Evolutionary conservation across 2,888 invertebrate genomes (phyloP).

Genomic region (Andrena trimmerana): DNA sequence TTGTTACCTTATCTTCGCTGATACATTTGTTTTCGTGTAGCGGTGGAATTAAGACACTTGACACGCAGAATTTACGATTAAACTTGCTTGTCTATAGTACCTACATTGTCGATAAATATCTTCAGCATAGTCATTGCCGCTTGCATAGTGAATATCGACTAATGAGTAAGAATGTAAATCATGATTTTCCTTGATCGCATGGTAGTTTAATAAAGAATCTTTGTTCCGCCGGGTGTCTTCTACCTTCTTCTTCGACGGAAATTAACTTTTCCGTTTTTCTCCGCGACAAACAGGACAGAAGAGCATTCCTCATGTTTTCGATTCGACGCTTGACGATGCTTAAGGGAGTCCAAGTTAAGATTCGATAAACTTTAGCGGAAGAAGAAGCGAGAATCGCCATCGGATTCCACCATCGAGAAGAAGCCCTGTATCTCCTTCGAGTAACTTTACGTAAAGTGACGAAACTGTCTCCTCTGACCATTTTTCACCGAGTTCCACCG

Average conservation of each 20-base stretch:
- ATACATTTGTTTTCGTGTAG: constrained; percentile 18
- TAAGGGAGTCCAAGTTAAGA: constrained; percentile 49
- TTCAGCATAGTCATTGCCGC: constrained; percentile 4
- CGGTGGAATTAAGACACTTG: constrained; percentile 17
- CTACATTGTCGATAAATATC: constrained; percentile 12
- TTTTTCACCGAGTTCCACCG: constrained; percentile 9
- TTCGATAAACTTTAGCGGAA: constrained; percentile 46
- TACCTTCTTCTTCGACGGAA: neutral
- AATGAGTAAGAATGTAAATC: constrained; percentile 3
- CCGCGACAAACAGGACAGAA: constrained; percentile 7
- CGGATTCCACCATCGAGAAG: constrained; percentile 8
- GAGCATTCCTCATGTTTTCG: constrained; percentile 46
- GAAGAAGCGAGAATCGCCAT: constrained; percentile 27
- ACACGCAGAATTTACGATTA: constrained; percentile 38
- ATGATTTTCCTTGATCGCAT: neutral
- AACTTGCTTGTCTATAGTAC: constrained; percentile 32
- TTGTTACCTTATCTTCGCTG: constrained; percentile 29
- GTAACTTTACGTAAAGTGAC: constrained; percentile 31
- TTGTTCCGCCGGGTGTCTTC: constrained; percentile 3
- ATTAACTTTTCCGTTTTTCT: constrained; percentile 42
- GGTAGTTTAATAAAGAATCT: neutral
- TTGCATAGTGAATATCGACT: neutral
- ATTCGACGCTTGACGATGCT: constrained; percentile 59
- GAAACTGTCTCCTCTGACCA: constrained; percentile 18
- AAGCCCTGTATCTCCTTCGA: neutral